Base-by-base conservation (phyloP, 2,797 vertebrate species). In the Sebastiscus tertius region DNA sequence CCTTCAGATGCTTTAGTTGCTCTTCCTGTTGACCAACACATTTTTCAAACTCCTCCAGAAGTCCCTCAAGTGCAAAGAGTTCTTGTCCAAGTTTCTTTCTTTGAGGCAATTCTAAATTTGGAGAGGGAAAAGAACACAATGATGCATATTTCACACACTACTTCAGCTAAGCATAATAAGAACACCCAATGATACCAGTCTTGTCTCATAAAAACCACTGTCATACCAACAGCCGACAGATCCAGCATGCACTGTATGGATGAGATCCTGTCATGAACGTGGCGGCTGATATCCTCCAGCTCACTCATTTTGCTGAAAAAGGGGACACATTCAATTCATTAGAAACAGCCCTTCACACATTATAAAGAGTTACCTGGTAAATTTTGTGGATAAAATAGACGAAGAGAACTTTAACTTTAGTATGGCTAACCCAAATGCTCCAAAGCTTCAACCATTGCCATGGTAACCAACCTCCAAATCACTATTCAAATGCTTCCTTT, bases 1-100 rank as follows among this genome's bases (percentile, higher is more conserved):
- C 94, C 93, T 93, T 90, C 2, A 95, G 75, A 2, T 84, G 63
- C 8, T 72, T 71, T 1, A 94, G 84, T 2, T 88, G 86, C 8
- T 89, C 76, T 6, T 64, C 91, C 78, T 92, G 91, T 2, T 39
- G 72, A 4, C 11, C 68, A 12, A 93, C 71, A 26, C 71, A 77
- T 20, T 69, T 79, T 24, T 94, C 93, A 83, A 92, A 88, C 20
- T 89, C 87, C 10, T 90, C 87, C 70, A 93, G 58, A 52, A 92
- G 86, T 24, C 18, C 66, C 16, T 86, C 78, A 0, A 94, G 70
- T 0, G 20, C 39, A 58, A 70, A 56, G 1, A 93, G 16, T 16
- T 94, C 91, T 31, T 88, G 79, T 64, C 81, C 80, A 26, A 94
- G 84, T 72, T 87, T 91, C 63, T 82, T 87, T 0, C 64, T 80